Evolutionary conservation across 2,888 invertebrate genomes (phyloP).

Genomic region (Troides aeacus): DNA sequence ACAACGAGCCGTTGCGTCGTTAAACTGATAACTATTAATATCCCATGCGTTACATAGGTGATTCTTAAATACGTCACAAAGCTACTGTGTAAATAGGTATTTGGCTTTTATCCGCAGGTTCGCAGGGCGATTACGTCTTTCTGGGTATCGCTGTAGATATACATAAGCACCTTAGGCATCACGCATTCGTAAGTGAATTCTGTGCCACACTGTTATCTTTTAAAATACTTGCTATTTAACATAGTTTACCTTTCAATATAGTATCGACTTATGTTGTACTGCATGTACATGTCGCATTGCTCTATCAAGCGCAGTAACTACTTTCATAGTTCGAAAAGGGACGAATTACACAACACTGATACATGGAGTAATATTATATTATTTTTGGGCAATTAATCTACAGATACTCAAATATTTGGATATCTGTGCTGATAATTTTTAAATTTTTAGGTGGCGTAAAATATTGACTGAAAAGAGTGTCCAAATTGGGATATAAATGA

Average conservation of each 20-base stretch:
- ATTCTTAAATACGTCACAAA: slow-evolving; percentile 28
- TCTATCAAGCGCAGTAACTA: slow-evolving; percentile 24
- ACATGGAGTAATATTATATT: slow-evolving; percentile 11
- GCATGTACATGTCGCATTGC: slow-evolving; percentile 31
- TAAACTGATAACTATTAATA: slow-evolving; percentile 28
- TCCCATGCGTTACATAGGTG: slow-evolving; percentile 43
- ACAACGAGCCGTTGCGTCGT: slow-evolving; percentile 42
- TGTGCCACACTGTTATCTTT: background rate
- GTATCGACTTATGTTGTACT: slow-evolving; percentile 9
- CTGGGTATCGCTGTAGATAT: background rate
- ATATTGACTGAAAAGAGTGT: background rate
- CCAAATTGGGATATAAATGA: background rate
- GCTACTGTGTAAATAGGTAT: background rate
- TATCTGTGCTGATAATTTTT: background rate
- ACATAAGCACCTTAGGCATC: background rate
- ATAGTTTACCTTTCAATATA: background rate
- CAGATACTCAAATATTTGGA: background rate
- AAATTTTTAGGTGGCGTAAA: background rate
- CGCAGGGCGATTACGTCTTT: background rate
- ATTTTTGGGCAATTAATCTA: background rate
- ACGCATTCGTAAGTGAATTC: background rate
- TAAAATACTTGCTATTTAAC: background rate
- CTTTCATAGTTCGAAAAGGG: slow-evolving; percentile 32
- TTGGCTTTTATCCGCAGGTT: background rate
- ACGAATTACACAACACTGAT: slow-evolving; percentile 40